Evolutionary conservation across 2,113 vertebrate genomes (phyloP).

Genomic region (Aptenodytes patagonicus): DNA sequence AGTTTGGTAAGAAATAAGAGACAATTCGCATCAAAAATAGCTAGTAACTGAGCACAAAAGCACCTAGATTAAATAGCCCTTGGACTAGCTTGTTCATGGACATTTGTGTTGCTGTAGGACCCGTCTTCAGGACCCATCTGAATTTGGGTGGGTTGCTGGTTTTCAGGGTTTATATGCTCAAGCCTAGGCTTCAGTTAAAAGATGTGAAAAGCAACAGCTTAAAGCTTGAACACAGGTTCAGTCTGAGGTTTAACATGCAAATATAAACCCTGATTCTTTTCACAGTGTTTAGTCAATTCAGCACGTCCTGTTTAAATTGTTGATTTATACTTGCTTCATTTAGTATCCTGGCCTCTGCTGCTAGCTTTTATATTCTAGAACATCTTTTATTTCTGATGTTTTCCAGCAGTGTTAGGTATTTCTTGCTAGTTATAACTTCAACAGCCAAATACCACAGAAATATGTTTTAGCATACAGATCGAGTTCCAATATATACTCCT

Average conservation of each 20-base stretch:
- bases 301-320: neutral
- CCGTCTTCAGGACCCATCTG: neutral
- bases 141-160: neutral
- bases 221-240: neutral
- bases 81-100: neutral
- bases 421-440: neutral
- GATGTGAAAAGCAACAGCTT: neutral
- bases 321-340: neutral
- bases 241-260: neutral
- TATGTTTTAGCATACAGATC: neutral
- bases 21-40: neutral
- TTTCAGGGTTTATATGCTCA: neutral
- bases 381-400: neutral
- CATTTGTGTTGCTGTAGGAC: neutral
- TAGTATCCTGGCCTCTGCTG: neutral
- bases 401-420: neutral
- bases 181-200: neutral
- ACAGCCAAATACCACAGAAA: neutral
- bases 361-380: neutral
- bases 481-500: neutral
- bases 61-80: neutral
- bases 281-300: neutral
- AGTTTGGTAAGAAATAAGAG: neutral
- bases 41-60: neutral
- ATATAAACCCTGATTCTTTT: neutral